Base-by-base conservation (phyloP, 2,113 vertebrate genomes). In the Pelodiscus sinensis region DNA sequence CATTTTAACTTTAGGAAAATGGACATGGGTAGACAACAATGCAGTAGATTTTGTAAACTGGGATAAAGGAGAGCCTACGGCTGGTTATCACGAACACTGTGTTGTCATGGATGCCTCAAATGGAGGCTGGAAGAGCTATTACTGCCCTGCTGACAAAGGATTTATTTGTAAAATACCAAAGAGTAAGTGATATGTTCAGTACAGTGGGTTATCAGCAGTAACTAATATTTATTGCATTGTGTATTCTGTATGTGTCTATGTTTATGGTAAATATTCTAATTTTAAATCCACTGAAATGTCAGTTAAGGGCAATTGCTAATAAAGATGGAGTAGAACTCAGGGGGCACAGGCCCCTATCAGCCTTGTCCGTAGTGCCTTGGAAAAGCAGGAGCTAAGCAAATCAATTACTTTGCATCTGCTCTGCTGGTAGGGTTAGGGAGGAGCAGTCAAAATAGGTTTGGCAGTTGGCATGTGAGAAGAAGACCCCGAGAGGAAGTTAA, bases 101-200 rank as follows among this genome's bases (percentile, higher is more conserved):
- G 98, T 99, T 44, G 96, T 96, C 78, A 96, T 99, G 87, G 88
- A 95, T 27, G 97, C 99, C 16, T 95, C 97, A 31, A 98, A 85
- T 1, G 98, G 98, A 52, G 65, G 96, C 82, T 99, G 99, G 99
- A 98, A 92, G 52, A 98, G 97, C 50, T 84, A 56, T 38, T 97
- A 95, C 92, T 99, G 99, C 92, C 96, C 94, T 52, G 96, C 93
- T 84, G 98, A 98, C 73, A 98, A 90, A 88, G 96, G 98, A 38
- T 99, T 96, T 94, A 99, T 99, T 94, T 99, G 99, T 97, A 99
- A 99, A 98, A 98, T 85, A 68, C 91, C 97, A 2, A 99, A 99
- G 98, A 97, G 99, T 99, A 97, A 97, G 98, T 96, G 79, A 50
- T 82, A 57, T 60, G 54, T 90, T 94, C 38, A 90, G 1, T 89